Conservation (phyloP, 2,113 vertebrate genomes). For the Rafetus swinhoei region DNA sequence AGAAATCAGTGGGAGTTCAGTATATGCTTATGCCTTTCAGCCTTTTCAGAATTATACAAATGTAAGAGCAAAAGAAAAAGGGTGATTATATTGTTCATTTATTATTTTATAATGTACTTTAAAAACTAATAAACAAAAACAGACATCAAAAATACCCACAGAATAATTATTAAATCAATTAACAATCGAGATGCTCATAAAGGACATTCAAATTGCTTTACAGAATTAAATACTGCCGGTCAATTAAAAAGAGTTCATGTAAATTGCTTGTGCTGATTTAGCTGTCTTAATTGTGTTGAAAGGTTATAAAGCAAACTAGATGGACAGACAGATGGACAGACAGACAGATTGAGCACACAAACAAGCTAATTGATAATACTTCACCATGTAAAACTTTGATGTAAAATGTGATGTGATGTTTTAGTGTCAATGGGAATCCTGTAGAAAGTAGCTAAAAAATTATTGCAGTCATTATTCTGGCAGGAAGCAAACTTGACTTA, state of each 20-base stretch:
- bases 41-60: background rate
- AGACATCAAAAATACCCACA: background rate
- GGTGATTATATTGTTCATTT: background rate
- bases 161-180: background rate
- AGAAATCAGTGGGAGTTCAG: background rate
- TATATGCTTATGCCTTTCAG: background rate
- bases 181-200: background rate
- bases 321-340: no score
- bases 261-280: background rate
- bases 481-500: constrained; percentile 62
- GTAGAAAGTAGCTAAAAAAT: constrained; percentile 53
- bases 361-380: constrained; percentile 20
- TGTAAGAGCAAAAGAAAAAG: background rate
- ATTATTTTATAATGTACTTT: background rate
- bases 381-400: constrained; percentile 33
- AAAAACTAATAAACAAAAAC: background rate
- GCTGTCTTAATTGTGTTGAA: background rate
- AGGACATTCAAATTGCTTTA: background rate
- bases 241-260: background rate
- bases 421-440: constrained; percentile 44
- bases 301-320: background rate
- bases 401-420: constrained; percentile 33
- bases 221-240: background rate
- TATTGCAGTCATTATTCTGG: constrained; percentile 37
- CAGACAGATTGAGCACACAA: no score